phyloP scores from a whole-genome alignment of 1,140 invertebrate genomes.

The Pseudomyrmex gracilis region DNA sequence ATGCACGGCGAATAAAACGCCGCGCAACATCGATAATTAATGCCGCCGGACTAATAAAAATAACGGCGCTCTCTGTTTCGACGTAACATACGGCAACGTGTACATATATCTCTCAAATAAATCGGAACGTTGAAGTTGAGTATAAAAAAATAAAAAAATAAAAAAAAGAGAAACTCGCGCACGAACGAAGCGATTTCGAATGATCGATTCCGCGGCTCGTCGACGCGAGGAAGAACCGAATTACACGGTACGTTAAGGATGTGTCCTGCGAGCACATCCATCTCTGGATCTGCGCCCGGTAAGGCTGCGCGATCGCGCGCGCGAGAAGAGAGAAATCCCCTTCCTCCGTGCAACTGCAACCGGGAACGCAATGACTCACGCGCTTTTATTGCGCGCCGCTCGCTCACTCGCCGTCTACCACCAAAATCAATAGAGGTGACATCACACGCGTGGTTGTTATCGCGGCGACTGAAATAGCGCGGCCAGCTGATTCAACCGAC shows the following conservation, averaged over 20 bases:
- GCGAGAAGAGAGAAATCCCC: background rate
- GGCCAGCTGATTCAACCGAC: constrained; percentile 38
- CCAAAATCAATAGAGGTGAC: constrained; percentile 51
- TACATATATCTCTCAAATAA: background rate
- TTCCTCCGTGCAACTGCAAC: constrained; percentile 72
- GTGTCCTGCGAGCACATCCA: constrained; percentile 70
- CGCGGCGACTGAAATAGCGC: constrained; percentile 32
- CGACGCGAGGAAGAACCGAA: constrained; percentile 64
- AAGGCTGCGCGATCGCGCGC: constrained; percentile 59
- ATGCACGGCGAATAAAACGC: background rate
- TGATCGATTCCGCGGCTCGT: constrained; percentile 57
- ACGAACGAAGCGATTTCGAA: constrained; percentile 22
- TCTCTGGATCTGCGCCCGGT: constrained; percentile 73
- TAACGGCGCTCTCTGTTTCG: background rate
- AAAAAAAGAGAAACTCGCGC: background rate
- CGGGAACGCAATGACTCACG: constrained; percentile 63
- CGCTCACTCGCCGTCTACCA: constrained; percentile 17
- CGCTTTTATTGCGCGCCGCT: constrained; percentile 27
- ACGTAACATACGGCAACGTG: background rate
- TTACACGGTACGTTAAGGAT: constrained; percentile 74
- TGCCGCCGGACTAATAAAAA: background rate
- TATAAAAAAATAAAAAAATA: background rate
- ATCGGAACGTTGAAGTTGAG: background rate
- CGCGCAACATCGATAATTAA: background rate
- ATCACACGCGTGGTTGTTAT: constrained; percentile 40